Conservation (phyloP, 1,140 invertebrate species). For the Drosophila melanica region DNA sequence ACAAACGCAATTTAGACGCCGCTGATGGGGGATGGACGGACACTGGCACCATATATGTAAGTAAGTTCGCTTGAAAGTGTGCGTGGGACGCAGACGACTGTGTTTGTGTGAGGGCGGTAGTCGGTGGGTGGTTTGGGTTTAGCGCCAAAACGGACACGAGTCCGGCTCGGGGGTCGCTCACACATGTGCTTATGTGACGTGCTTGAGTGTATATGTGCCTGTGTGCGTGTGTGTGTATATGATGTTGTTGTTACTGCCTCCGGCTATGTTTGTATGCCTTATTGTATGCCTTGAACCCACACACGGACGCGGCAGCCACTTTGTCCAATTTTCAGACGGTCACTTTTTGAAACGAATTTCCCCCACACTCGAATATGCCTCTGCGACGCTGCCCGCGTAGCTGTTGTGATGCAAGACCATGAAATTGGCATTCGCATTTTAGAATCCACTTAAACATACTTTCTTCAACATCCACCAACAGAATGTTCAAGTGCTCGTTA, state of each 20-base stretch:
- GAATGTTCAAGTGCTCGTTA: slow-evolving; percentile 18
- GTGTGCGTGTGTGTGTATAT: slow-evolving; percentile 24
- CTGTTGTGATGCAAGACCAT: slow-evolving; percentile 75
- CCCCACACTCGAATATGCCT: slow-evolving; percentile 44
- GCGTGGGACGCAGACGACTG: slow-evolving; percentile 33
- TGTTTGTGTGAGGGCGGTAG: slow-evolving; percentile 50
- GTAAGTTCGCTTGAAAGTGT: slow-evolving; percentile 56
- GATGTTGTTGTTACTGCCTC: slow-evolving; percentile 47
- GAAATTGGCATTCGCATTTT: slow-evolving; percentile 79
- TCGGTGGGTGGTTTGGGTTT: slow-evolving; percentile 63
- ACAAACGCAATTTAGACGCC: slow-evolving; percentile 77
- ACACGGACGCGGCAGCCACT: slow-evolving; percentile 69
- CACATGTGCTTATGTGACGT: slow-evolving; percentile 51
- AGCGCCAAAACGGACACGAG: slow-evolving; percentile 76
- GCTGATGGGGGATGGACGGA: slow-evolving; percentile 53
- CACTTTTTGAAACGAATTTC: slow-evolving; percentile 79
- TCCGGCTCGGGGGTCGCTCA: slow-evolving; percentile 52
- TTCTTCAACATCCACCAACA: slow-evolving; percentile 48
- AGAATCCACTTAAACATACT: slow-evolving; percentile 74
- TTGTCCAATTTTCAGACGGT: slow-evolving; percentile 82
- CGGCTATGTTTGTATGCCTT: slow-evolving; percentile 73
- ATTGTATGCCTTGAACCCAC: slow-evolving; percentile 76
- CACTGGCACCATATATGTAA: slow-evolving; percentile 67
- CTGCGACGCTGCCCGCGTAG: slow-evolving; percentile 61
- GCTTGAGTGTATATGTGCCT: slow-evolving; percentile 25